These are phyloP conservation scores for Julus scanicus DNA, from an alignment of 2,888 invertebrate species.

Conservation along the genomic window DNA sequence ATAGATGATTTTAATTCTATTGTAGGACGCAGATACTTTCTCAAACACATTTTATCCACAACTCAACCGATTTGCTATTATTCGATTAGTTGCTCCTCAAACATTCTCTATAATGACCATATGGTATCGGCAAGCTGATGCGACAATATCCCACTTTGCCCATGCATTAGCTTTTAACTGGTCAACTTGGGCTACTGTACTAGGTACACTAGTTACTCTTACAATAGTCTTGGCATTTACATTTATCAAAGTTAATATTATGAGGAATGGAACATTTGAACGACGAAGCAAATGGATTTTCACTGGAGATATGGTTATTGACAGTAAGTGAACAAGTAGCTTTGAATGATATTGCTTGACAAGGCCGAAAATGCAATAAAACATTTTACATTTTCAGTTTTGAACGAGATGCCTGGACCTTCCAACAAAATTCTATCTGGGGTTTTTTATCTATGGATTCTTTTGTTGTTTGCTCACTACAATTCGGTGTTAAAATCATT, in stretches of 20 bases:
- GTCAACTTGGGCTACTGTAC: not conserved
- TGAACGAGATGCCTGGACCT: not conserved
- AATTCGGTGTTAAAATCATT: not conserved
- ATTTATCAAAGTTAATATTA: not conserved
- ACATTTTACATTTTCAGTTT: not conserved
- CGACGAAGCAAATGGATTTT: not conserved
- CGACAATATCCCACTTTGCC: not conserved
- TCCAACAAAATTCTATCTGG: not conserved
- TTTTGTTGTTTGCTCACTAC: not conserved
- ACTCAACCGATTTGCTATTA: not conserved
- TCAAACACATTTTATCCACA: not conserved
- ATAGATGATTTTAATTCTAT: not conserved
- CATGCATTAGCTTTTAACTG: not conserved
- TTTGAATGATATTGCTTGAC: not conserved
- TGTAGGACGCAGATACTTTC: not conserved
- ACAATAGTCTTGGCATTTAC: not conserved
- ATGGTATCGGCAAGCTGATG: not conserved
- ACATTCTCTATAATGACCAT: not conserved
- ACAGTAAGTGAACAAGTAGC: not conserved
- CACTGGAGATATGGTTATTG: not conserved
- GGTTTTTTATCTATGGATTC: not conserved
- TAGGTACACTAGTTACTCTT: not conserved
- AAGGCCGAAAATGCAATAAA: too few species aligned
- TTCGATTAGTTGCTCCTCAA: not conserved
- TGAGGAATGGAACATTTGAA: not conserved